Evolutionary conservation across 1,140 invertebrate species (phyloP).

Genomic region (Atta texana): DNA sequence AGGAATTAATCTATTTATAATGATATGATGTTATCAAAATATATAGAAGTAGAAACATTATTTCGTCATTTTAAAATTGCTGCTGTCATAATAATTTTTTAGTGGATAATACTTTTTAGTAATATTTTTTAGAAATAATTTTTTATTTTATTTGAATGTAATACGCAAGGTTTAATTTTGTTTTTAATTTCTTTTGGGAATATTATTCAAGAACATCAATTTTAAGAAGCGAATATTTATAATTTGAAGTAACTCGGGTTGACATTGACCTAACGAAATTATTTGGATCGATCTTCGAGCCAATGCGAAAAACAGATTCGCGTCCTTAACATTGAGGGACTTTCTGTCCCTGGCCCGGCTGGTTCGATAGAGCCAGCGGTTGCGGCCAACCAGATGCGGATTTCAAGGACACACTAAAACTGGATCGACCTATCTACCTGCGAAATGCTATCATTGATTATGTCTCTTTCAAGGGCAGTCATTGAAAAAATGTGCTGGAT

Average conservation of each 20-base stretch:
- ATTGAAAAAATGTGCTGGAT: background rate
- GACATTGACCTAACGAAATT: background rate
- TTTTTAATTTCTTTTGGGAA: background rate
- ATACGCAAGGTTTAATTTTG: background rate
- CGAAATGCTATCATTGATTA: conserved; percentile 30
- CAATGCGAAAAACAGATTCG: conserved; percentile 17
- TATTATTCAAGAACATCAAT: background rate
- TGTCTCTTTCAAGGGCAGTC: background rate
- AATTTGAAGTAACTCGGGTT: background rate
- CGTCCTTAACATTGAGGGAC: conserved; percentile 82
- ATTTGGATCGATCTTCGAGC: background rate
- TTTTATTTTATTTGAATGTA: background rate
- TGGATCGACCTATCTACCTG: conserved; percentile 65
- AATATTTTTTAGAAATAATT: background rate
- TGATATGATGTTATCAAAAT: background rate
- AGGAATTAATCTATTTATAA: background rate
- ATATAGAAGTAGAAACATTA: background rate
- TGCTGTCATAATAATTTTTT: background rate
- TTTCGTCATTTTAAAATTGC: background rate
- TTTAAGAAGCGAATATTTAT: background rate
- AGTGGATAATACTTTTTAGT: background rate
- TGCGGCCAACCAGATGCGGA: conserved; percentile 67
- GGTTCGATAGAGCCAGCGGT: conserved; percentile 82
- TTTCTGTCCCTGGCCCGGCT: conserved; percentile 78
- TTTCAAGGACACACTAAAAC: conserved; percentile 75